Base-by-base conservation (phyloP, 2,113 vertebrate species). In the Crocuta crocuta region DNA sequence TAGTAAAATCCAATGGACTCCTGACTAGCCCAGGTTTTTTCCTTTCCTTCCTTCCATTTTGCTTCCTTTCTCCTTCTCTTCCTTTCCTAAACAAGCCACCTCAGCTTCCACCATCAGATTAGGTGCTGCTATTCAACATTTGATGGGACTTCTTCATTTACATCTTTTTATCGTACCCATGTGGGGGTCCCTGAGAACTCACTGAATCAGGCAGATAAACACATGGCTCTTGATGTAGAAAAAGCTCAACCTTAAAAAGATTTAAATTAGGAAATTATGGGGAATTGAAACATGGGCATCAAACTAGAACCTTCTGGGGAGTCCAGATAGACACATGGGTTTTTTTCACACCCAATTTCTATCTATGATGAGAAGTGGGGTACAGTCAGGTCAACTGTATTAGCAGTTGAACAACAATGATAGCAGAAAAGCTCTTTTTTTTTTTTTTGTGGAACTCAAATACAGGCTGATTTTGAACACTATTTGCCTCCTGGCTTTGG, bases 401-500 rank as follows among this genome's bases (percentile, higher is more conserved):
- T 8, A 74, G 3, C 71, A 71, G 35, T 4, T 39, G 71, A 76
- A n/a, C 10, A 50, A 12, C 11, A 74, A 68, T 4, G 31, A 19
- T 17, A 66, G 35, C 17, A 80, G 66, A 79, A 39, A 10, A 74
- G 24, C 13, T 91, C 11, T 85, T 55, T 53, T 58, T 58, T 55
- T 55, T 55, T 16, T 55, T 16, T 21, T 66, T 17, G 39, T 82
- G 39, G 10, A 63, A 82, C 7, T 79, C 33, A 95, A 93, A 68
- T 61, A 15, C 10, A 48, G 63, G 5, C 31, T 80, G 66, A 26
- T 82, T 86, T 95, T 71, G 10, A 82, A 87, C 24, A n/a, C 39
- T 89, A 10, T 92, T 94, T 70, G 39, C 15, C 45, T 82, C 45
- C 93, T 81, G 53, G 33, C 45, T 96, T 85, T 94, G 66, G 68